Percentiles rank a stretch among this genome's conserved stretches.
phyloP scores from a whole-genome alignment of 2,888 invertebrate species.

The Trichogramma evanescens region DNA sequence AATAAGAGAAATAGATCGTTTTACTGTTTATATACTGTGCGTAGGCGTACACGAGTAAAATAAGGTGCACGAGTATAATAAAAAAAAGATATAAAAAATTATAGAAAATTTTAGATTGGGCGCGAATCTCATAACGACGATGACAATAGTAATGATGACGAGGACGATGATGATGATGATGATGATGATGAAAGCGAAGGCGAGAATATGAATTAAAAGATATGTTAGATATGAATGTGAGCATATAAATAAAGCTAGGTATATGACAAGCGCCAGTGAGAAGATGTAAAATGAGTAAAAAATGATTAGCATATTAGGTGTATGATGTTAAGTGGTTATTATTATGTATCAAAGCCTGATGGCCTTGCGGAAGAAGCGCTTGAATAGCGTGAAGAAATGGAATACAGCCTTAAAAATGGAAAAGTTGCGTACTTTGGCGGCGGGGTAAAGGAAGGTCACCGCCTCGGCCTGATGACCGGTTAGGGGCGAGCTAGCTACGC shows the following conservation, averaged over 20 bases:
- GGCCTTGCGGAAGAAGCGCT: constrained; percentile 19
- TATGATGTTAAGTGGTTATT: neutral
- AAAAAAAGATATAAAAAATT: too few relatives aligned
- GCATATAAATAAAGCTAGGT: neutral
- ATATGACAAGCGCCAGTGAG: neutral
- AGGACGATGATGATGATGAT: neutral
- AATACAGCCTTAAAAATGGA: constrained; percentile 18
- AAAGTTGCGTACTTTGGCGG: constrained; percentile 23
- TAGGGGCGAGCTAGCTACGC: constrained; percentile 61
- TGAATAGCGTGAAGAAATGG: constrained; percentile 13
- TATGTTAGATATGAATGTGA: neutral
- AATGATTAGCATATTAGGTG: neutral
- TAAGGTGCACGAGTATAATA: too few relatives aligned
- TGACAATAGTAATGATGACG: too few relatives aligned
- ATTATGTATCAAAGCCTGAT: constrained; percentile 12
- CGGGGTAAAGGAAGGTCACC: constrained; percentile 69
- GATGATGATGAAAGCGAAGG: neutral
- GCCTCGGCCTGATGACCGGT: constrained; percentile 52
- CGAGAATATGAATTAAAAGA: neutral
- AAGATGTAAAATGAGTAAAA: neutral
- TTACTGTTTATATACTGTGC: too few relatives aligned
- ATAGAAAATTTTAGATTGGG: too few relatives aligned
- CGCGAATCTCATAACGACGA: too few relatives aligned
- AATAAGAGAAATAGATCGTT: too few relatives aligned
- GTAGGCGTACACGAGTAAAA: too few relatives aligned